A percentile compares a stretch with the other conserved stretches of the same genome.
These are phyloP conservation scores for Clinocottus analis DNA, from an alignment of 2,113 vertebrate species.

Conservation along the genomic window DNA sequence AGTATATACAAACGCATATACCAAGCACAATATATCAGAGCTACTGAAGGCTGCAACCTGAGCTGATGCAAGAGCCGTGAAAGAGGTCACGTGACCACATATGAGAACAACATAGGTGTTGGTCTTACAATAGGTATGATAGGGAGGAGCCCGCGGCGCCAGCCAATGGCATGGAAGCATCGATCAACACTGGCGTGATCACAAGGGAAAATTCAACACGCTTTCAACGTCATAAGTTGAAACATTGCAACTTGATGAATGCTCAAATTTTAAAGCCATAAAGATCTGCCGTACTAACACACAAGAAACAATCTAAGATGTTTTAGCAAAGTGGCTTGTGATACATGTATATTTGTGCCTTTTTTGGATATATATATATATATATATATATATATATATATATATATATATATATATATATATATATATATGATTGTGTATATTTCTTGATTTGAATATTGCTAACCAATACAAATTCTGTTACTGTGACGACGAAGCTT, in stretches of 20 bases:
- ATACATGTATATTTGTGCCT: constrained; percentile 8
- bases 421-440: too few species aligned
- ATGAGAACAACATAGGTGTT: not conserved
- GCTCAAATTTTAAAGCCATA: not conserved
- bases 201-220: not conserved
- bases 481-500: not conserved
- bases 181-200: not conserved
- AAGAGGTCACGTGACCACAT: not conserved
- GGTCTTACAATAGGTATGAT: not conserved
- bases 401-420: too few species aligned
- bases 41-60: not conserved
- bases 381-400: too few species aligned
- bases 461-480: not conserved
- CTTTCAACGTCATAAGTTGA: not conserved
- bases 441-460: too few species aligned
- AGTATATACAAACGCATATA: constrained; percentile 4
- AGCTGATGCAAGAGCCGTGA: constrained; percentile 9
- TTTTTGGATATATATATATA: too few species aligned
- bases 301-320: not conserved
- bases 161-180: too few species aligned
- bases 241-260: constrained; percentile 1
- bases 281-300: not conserved
- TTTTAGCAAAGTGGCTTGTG: not conserved
- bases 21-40: not conserved
- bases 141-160: too few species aligned